phyloP scores from a whole-genome alignment of 2,888 invertebrate species.

The Aquatica leii region DNA sequence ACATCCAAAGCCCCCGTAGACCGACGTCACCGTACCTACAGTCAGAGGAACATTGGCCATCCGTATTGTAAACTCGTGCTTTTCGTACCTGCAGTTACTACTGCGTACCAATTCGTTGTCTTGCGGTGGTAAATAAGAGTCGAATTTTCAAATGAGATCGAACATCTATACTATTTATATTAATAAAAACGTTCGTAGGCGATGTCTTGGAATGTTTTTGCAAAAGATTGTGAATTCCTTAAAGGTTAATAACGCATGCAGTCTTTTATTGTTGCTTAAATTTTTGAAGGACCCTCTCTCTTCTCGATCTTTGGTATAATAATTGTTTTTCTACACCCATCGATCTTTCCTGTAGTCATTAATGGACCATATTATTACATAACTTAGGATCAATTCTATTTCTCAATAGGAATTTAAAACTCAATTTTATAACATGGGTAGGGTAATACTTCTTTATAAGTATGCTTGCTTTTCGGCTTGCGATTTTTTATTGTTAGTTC shows the following conservation, averaged over 20 bases:
- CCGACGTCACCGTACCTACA: constrained; percentile 55
- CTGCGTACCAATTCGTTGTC: constrained; percentile 24
- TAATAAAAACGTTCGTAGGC: not conserved
- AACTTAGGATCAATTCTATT: too few relatives aligned
- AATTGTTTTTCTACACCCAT: too few relatives aligned
- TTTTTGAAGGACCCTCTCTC: too few relatives aligned
- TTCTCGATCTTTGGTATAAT: too few relatives aligned
- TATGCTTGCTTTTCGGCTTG: too few relatives aligned
- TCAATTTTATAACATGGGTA: too few relatives aligned
- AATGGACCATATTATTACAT: too few relatives aligned
- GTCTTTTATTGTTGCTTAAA: too few relatives aligned
- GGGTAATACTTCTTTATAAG: too few relatives aligned
- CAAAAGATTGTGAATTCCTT: constrained; percentile 8
- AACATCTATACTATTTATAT: not conserved
- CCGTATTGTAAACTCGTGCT: constrained; percentile 47
- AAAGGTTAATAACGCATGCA: constrained; percentile 26
- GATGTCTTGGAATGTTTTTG: constrained; percentile 12
- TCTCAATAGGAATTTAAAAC: too few relatives aligned
- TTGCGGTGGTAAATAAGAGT: not conserved
- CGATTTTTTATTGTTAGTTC: too few relatives aligned
- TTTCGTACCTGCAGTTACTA: constrained; percentile 42
- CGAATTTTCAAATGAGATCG: not conserved
- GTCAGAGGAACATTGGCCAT: constrained; percentile 55
- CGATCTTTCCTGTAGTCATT: too few relatives aligned
- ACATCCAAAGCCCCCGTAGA: constrained; percentile 58